Conservation (phyloP, 1,140 invertebrate species). For the Heliconius melpomene region DNA sequence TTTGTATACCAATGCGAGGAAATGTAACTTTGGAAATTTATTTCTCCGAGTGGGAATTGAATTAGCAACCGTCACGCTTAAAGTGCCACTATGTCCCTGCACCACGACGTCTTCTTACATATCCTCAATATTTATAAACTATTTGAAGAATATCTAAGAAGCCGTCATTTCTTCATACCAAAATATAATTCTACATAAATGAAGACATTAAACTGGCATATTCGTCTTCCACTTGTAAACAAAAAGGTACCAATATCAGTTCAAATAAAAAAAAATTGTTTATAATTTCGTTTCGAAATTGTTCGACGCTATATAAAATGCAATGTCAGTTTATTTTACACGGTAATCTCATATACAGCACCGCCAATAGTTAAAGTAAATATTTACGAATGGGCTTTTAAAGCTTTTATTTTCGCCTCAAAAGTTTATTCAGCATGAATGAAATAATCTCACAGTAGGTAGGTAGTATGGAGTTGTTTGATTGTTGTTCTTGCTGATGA, state of each 20-base stretch:
- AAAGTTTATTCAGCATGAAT: conserved; percentile 5
- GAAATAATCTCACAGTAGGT: neutral
- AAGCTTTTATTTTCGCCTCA: conserved; percentile 6
- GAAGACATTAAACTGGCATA: neutral
- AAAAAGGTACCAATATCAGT: neutral
- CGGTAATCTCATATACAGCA: neutral
- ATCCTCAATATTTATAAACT: too few species aligned
- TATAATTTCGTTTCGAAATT: neutral
- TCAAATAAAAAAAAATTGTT: neutral
- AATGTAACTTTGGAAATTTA: too few species aligned
- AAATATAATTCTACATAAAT: neutral
- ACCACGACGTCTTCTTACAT: too few species aligned
- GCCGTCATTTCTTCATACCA: too few species aligned
- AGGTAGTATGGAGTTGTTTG: neutral
- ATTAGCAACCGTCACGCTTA: too few species aligned
- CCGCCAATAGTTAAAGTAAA: conserved; percentile 5
- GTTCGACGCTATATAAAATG: neutral
- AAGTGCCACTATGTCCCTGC: too few species aligned
- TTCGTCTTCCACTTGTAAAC: neutral
- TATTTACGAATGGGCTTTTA: conserved; percentile 8
- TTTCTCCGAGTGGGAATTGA: too few species aligned
- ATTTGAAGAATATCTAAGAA: too few species aligned
- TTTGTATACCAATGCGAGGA: too few species aligned
- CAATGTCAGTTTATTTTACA: neutral
- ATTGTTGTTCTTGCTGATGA: neutral